phyloP scores from a whole-genome alignment of 2,113 vertebrate genomes.

The Vanacampus margaritifer region DNA sequence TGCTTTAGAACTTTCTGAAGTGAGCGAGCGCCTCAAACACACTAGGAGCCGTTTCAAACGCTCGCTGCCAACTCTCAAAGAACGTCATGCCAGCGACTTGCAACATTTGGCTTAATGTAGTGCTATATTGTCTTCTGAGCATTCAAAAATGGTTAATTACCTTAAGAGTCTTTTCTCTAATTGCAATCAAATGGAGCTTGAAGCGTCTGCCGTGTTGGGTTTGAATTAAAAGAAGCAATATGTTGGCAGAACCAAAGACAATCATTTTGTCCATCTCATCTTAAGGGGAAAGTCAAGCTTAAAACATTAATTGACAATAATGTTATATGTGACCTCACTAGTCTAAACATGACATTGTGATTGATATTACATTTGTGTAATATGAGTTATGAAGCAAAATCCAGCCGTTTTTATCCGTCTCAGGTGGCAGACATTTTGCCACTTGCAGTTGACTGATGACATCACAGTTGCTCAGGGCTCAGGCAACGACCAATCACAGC shows the following conservation, averaged over 20 bases:
- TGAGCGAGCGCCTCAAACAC: neutral
- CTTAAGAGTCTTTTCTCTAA: conserved; percentile 23
- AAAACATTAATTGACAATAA: too few relatives aligned
- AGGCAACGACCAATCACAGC: too few relatives aligned
- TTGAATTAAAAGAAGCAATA: conserved; percentile 57
- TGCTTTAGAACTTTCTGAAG: conserved; percentile 29
- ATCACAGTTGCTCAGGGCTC: too few relatives aligned
- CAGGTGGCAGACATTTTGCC: too few relatives aligned
- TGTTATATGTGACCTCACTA: too few relatives aligned
- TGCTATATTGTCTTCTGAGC: conserved; percentile 15
- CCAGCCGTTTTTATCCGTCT: too few relatives aligned
- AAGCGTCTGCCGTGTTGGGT: conserved; percentile 36
- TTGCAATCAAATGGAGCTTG: neutral
- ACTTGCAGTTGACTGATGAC: too few relatives aligned
- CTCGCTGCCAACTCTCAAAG: neutral
- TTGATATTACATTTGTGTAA: too few relatives aligned
- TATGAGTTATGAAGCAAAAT: too few relatives aligned
- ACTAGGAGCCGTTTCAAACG: neutral
- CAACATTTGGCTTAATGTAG: neutral
- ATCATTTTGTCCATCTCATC: conserved; percentile 55
- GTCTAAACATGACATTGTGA: too few relatives aligned
- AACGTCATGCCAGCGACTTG: neutral
- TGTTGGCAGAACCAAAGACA: conserved; percentile 72
- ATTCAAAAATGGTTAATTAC: neutral
- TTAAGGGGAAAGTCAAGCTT: conserved; percentile 1